Evolutionary conservation across 2,888 invertebrate species (phyloP).

Genomic region (Deilephila porcellus): DNA sequence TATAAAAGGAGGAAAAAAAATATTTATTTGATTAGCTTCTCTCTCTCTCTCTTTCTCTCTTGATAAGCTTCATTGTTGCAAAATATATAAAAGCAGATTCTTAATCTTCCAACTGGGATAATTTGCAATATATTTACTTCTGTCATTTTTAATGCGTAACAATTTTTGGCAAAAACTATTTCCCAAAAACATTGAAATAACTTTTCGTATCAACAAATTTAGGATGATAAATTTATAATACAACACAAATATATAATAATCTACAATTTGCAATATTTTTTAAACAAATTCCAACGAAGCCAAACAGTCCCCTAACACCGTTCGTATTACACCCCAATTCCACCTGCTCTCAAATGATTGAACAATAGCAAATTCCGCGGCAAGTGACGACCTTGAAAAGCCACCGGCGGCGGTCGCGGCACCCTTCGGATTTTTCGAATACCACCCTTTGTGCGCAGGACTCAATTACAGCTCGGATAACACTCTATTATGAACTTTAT

Average conservation of each 20-base stretch:
- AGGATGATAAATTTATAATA: too few species aligned
- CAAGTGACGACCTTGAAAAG: constrained; percentile 18
- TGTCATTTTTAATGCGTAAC: too few species aligned
- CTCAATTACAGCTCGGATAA: constrained; percentile 4
- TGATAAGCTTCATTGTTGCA: too few species aligned
- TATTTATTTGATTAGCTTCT: too few species aligned
- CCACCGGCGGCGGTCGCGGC: constrained; percentile 6
- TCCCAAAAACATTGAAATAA: too few species aligned
- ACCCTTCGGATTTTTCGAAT: constrained; percentile 17
- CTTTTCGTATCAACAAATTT: too few species aligned
- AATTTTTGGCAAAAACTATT: too few species aligned
- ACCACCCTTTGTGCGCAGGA: background rate
- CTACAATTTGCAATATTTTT: background rate
- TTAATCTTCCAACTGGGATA: too few species aligned
- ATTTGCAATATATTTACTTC: too few species aligned
- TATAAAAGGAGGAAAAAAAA: too few species aligned
- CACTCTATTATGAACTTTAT: background rate
- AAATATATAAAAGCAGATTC: too few species aligned
- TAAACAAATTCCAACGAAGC: background rate
- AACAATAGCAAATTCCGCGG: constrained; percentile 54
- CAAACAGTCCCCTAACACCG: background rate
- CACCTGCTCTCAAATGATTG: constrained; percentile 49
- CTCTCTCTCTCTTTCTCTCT: too few species aligned
- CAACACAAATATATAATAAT: background rate
- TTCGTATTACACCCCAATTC: constrained; percentile 1